Percentiles rank a stretch among this genome's conserved stretches.
phyloP scores from a whole-genome alignment of 2,113 vertebrate species.

The Tetrao urogallus region DNA sequence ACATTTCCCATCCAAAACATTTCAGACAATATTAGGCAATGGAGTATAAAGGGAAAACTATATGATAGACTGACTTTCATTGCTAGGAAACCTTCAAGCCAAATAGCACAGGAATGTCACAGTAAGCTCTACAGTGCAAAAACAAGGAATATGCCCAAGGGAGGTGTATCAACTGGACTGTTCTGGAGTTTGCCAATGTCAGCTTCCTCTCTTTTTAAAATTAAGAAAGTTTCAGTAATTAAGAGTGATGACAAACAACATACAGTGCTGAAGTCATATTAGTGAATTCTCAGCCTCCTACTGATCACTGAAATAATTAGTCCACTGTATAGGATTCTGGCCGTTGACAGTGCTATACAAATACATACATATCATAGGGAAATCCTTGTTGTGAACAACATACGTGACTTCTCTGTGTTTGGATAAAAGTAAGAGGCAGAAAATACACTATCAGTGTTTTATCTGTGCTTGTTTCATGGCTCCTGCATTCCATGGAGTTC shows the following conservation, averaged over 20 bases:
- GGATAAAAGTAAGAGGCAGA: background rate
- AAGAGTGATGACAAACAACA: background rate
- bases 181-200: background rate
- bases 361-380: background rate
- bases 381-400: background rate
- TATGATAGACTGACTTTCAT: background rate
- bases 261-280: fast-evolving
- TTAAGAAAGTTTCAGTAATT: background rate
- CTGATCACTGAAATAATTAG: background rate
- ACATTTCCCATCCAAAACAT: background rate
- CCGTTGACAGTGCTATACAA: background rate
- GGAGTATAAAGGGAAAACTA: background rate
- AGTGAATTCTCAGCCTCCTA: background rate
- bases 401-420: background rate
- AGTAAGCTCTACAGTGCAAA: background rate
- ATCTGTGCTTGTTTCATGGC: background rate
- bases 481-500: background rate
- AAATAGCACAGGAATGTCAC: background rate
- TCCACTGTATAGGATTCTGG: fast-evolving
- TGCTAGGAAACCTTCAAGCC: background rate
- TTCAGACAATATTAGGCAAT: background rate
- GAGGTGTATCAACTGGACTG: background rate
- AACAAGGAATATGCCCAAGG: background rate
- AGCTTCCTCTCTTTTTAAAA: background rate
- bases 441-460: background rate